Percentiles rank a stretch among this genome's conserved stretches.
Evolutionary conservation across 2,797 vertebrate genomes (phyloP).

Genomic region (Poeciliopsis infans): DNA sequence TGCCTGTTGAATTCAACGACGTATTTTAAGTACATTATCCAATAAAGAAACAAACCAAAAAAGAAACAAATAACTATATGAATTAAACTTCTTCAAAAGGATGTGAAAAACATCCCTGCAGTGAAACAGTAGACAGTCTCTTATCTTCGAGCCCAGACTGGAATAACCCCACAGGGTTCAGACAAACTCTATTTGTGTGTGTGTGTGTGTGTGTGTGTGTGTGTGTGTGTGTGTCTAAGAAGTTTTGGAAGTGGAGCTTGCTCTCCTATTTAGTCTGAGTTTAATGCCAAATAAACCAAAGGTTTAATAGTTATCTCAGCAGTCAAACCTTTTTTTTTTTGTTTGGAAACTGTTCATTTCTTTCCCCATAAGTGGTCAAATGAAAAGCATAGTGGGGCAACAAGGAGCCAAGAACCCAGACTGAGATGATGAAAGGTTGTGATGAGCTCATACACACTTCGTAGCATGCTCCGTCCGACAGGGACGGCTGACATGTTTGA

Average conservation of each 20-base stretch:
- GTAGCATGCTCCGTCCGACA: constrained; percentile 10
- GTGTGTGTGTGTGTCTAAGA: background rate
- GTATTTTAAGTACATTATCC: background rate
- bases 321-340: background rate
- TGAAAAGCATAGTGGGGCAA: constrained; percentile 18
- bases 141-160: background rate
- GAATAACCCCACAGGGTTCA: background rate
- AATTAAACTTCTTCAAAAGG: constrained; percentile 2
- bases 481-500: constrained; percentile 43
- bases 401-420: constrained; percentile 21
- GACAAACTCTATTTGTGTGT: background rate
- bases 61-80: constrained; percentile 2
- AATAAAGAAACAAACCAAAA: background rate
- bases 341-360: constrained; percentile 4
- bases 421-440: constrained; percentile 33
- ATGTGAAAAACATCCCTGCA: background rate
- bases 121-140: background rate
- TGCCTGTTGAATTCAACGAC: background rate
- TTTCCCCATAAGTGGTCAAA: constrained; percentile 29
- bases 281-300: background rate
- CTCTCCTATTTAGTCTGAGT: background rate
- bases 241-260: background rate
- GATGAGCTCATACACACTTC: constrained; percentile 36
- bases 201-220: background rate
- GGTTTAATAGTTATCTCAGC: background rate